Conservation (phyloP, 1,140 invertebrate species). For the Leucophenga varia region DNA sequence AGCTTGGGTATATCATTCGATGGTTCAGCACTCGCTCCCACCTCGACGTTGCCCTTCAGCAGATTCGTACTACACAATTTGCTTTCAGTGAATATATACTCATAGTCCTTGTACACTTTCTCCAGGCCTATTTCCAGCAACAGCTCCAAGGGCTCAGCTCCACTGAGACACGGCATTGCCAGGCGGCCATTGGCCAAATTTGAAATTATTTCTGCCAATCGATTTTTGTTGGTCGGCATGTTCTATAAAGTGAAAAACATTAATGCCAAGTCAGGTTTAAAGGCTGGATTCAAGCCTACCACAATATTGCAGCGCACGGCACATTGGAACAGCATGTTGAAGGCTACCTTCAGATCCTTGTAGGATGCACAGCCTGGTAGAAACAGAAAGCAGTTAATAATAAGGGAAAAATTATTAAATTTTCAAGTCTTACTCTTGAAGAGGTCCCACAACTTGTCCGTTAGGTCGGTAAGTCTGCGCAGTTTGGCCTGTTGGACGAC, state of each 20-base stretch:
- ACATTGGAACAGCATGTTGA: constrained; percentile 48
- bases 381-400: no score
- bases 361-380: constrained; percentile 43
- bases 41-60: constrained; percentile 19
- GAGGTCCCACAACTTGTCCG: constrained; percentile 51
- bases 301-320: constrained; percentile 50
- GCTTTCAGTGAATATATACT: constrained; percentile 50
- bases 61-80: constrained; percentile 42
- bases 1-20: constrained; percentile 27
- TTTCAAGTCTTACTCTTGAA: constrained; percentile 34
- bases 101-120: constrained; percentile 51
- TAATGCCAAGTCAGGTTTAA: no score
- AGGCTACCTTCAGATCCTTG: constrained; percentile 44
- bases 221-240: constrained; percentile 50
- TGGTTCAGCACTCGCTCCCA: background rate
- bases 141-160: constrained; percentile 48
- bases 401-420: no score
- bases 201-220: constrained; percentile 47
- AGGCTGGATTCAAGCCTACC: no score
- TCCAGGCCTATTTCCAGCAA: constrained; percentile 53
- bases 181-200: constrained; percentile 47
- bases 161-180: constrained; percentile 47
- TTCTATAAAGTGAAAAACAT: constrained; percentile 31
- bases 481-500: constrained; percentile 35
- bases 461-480: constrained; percentile 37